Base-by-base conservation (phyloP, 2,888 invertebrate genomes). In the Dicycla oo region DNA sequence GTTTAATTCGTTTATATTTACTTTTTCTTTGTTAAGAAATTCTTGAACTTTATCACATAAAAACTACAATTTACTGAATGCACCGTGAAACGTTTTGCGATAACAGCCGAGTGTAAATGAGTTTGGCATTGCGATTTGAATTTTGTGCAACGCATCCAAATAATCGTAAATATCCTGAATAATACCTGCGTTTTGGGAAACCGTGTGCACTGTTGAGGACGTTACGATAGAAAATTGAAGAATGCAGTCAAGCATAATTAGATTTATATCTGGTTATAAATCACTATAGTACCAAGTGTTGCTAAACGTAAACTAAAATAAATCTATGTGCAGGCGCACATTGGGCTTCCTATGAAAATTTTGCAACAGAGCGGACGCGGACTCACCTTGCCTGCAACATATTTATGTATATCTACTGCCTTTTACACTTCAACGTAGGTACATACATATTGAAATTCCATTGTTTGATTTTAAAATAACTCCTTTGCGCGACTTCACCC, bases 331-430 rank as follows among this genome's bases (percentile, higher is more conserved):
- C 69, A 45, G 43, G 69, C 74, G 66, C 75, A 80, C 74, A 60
- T 73, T 63, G 75, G 73, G 84, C 83, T 89, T 91, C 90, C 90
- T 87, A 88, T 87, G 81, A 72, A 68, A 72, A 69, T 89, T 87
- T 83, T 82, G 89, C 83, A 92, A 92, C 69, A 47, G 71, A 47
- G 71, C 86, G 88, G 88, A 88, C 84, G 85, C 80, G 63, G 73
- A 64, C 76, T 83, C 68, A 78, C 81, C 79, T 92, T 91, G 88
- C 90, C 84, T 91, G 88, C 89, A 85, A 86, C 85, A 90, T 82
- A 81, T 81, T 23, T 26, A 73, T 84, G 80, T 56, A 86, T 89
- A 91, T 90, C 88, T 89, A 89, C 85, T 60, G 15, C 62, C 53
- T 63, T 69, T 56, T 49, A 69, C 11, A 57, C 51, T 64, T 45